These are phyloP conservation scores for Anguilla rostrata DNA, from an alignment of 2,113 vertebrate genomes.

Conservation along the genomic window DNA sequence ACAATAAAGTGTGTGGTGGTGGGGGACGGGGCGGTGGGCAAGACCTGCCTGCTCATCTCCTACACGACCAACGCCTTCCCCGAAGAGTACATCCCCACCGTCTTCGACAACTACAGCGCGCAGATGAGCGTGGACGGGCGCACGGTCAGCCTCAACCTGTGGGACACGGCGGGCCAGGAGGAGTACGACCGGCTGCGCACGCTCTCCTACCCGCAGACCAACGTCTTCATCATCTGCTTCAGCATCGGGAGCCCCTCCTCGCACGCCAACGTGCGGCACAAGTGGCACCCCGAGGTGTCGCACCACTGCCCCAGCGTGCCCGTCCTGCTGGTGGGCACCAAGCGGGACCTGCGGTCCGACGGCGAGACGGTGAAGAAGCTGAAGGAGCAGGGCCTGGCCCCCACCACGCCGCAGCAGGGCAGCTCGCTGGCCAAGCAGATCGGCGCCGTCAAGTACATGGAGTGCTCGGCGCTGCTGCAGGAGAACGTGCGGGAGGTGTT, in stretches of 20 bases:
- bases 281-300: conserved; percentile 91
- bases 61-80: conserved; percentile 93
- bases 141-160: conserved; percentile 87
- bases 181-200: conserved; percentile 89
- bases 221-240: conserved; percentile 92
- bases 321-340: conserved; percentile 88
- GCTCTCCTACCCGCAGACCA: conserved; percentile 88
- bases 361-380: conserved; percentile 86
- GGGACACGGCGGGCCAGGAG: conserved; percentile 95
- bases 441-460: conserved; percentile 89
- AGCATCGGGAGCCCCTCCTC: conserved; percentile 90
- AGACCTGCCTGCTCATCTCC: conserved; percentile 93
- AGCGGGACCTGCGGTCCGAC: conserved; percentile 85
- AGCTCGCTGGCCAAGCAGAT: conserved; percentile 86
- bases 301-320: conserved; percentile 91
- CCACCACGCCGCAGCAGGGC: conserved; percentile 86
- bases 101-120: conserved; percentile 93
- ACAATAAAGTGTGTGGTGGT: conserved; percentile 95
- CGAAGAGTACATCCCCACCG: conserved; percentile 90
- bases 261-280: conserved; percentile 88
- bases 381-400: conserved; percentile 86
- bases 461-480: conserved; percentile 87
- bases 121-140: conserved; percentile 94
- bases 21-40: conserved; percentile 91
- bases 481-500: conserved; percentile 88